Base-by-base conservation (phyloP, 2,888 invertebrate species). In the Venusia cambrica region DNA sequence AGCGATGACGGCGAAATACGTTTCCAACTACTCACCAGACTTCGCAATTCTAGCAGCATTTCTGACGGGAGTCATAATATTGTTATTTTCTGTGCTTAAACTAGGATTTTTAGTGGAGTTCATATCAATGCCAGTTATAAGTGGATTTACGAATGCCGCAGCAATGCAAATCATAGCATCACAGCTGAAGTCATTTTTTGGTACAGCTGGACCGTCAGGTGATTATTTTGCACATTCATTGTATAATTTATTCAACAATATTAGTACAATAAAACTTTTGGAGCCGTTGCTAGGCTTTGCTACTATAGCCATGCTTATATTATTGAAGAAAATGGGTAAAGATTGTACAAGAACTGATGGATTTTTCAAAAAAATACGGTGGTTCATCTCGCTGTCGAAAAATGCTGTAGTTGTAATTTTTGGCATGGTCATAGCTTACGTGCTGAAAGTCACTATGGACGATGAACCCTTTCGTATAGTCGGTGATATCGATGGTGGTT, bases 321-420 rank as follows among this genome's bases (percentile, higher is more conserved):
- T 88, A 1, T 73, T 94, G 43, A 90, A 92, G 88, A 88, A 89
- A 72, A 56, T 92, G 15, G 90, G 90, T 32, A 68, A 88, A 36
- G 88, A 76, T 26, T 89, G 90, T 43, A 79, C 71, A 16, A 67
- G 90, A 17, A 89, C 78, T 13, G 69, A 68, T 30, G 70, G 74
- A 30, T 42, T 79, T 1, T 12, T 76, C 0, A 89, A 89, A 51
- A 89, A 89, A 57, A 54, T 74, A 4, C 78, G 91, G 48, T 92
- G 92, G 90, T 76, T 92, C 35, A 48, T 91, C 10, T 92, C 93
- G 1, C 71, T 95, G 10, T 92, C 91, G 1, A 89, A 95, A 51
- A 96, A 97, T 73, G 95, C 95, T 1, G 95, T 95, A 1, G 73
- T 96, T 2, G 92, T 94, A 6, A 94, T 96, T 0, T 67, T 95